These are phyloP conservation scores for Apocrypta bakeri DNA, from an alignment of 1,140 invertebrate species.

Conservation along the genomic window DNA sequence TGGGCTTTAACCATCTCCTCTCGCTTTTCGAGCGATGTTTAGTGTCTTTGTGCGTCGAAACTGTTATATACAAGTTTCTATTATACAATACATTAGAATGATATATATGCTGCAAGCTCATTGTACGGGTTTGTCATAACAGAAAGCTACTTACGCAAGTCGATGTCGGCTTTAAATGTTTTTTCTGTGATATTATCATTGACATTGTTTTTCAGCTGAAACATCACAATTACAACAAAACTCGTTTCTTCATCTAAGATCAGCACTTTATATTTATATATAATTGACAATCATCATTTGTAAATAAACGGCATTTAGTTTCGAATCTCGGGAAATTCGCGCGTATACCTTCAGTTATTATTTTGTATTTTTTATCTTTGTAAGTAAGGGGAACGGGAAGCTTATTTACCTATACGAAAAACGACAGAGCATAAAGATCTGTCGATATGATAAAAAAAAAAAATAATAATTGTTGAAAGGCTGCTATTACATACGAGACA, in stretches of 20 bases:
- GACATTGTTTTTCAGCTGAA: neutral
- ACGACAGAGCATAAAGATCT: conserved; percentile 43
- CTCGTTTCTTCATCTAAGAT: neutral
- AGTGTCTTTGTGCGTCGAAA: no score
- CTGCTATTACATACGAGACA: conserved; percentile 62
- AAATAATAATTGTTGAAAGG: conserved; percentile 27
- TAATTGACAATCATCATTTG: neutral
- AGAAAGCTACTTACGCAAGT: neutral
- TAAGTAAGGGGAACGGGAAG: conserved; percentile 26
- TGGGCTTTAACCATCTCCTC: neutral
- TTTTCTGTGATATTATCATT: neutral
- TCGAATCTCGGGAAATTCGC: no score
- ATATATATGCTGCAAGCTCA: no score
- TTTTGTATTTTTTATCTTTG: neutral
- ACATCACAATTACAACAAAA: neutral
- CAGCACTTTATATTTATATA: no score
- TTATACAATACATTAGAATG: no score
- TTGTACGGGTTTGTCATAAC: no score
- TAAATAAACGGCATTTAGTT: neutral
- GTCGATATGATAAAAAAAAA: neutral
- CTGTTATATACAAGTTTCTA: no score
- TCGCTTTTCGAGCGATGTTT: neutral
- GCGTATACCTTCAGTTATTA: neutral
- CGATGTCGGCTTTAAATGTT: conserved; percentile 9
- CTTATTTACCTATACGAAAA: neutral